These are phyloP conservation scores for Hyperoplus immaculatus DNA, from an alignment of 2,797 vertebrate genomes.

Conservation along the genomic window DNA sequence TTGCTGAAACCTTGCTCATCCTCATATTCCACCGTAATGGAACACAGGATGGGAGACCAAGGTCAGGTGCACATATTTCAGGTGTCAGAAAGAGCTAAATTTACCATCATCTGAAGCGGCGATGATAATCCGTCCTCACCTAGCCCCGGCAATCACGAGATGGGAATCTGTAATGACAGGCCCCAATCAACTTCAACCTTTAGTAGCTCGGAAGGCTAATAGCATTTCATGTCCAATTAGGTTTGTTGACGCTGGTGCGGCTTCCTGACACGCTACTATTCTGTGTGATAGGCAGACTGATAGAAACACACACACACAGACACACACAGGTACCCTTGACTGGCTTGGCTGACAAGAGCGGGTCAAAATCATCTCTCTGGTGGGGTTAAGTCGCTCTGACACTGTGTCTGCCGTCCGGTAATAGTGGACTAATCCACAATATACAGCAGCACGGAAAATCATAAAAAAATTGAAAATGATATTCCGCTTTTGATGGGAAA, in stretches of 20 bases:
- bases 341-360: constrained; percentile 62
- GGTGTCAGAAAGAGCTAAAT: constrained; percentile 41
- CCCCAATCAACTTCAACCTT: constrained; percentile 78
- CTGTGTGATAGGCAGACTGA: constrained; percentile 55
- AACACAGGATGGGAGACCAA: constrained; percentile 39
- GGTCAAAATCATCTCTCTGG: constrained; percentile 71
- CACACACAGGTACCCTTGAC: constrained; percentile 44
- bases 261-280: constrained; percentile 59
- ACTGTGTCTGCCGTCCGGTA: constrained; percentile 61
- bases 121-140: constrained; percentile 65
- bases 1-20: constrained; percentile 29
- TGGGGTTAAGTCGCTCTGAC: constrained; percentile 74
- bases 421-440: constrained; percentile 52
- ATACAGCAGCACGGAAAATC: constrained; percentile 39
- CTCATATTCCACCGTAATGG: constrained; percentile 42
- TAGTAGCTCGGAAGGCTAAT: constrained; percentile 78
- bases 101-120: constrained; percentile 49
- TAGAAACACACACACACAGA: too few species aligned
- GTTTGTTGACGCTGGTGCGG: constrained; percentile 64
- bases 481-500: constrained; percentile 73
- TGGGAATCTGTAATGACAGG: constrained; percentile 81
- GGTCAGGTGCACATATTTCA: constrained; percentile 47
- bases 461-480: constrained; percentile 67
- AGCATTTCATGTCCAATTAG: constrained; percentile 84
- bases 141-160: constrained; percentile 60